Percentiles rank a stretch among this genome's conserved stretches.
These are phyloP conservation scores for Enteromius paludinosus DNA, from an alignment of 2,797 vertebrate species.

Conservation along the genomic window DNA sequence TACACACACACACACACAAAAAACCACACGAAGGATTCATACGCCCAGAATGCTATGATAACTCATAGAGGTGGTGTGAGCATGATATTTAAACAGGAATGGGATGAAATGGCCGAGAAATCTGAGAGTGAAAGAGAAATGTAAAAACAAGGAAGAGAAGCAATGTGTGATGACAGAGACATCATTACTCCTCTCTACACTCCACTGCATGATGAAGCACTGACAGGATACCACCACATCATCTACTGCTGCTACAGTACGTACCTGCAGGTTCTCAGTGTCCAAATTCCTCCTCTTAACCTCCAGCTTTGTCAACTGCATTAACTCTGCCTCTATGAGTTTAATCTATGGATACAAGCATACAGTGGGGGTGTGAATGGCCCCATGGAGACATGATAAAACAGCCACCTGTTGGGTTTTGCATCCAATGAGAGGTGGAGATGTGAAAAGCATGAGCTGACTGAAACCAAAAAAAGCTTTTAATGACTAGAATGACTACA, in stretches of 20 bases:
- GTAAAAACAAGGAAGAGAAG: not conserved
- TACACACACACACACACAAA: slow-evolving; percentile 20
- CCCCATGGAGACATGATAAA: slow-evolving; percentile 48
- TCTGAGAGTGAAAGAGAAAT: not conserved
- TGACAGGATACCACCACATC: slow-evolving; percentile 22
- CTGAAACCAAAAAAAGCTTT: slow-evolving; percentile 24
- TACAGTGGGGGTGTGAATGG: slow-evolving; percentile 65
- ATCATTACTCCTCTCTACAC: slow-evolving; percentile 25
- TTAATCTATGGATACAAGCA: slow-evolving; percentile 93
- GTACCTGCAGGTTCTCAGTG: slow-evolving; percentile 93
- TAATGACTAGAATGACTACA: slow-evolving; percentile 21
- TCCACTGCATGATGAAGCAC: slow-evolving; percentile 24
- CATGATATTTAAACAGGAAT: slow-evolving; percentile 20
- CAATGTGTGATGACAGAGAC: not conserved
- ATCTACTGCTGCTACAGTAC: slow-evolving; percentile 68
- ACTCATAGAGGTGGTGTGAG: not conserved
- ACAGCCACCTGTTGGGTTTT: slow-evolving; percentile 24
- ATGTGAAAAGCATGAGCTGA: slow-evolving; percentile 38
- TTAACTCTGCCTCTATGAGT: slow-evolving; percentile 96
- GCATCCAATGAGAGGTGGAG: slow-evolving; percentile 36
- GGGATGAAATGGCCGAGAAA: slow-evolving; percentile 30
- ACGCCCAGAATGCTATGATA: not conserved
- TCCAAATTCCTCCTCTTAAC: slow-evolving; percentile 95
- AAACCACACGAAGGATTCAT: slow-evolving; percentile 2
- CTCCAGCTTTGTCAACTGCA: slow-evolving; percentile 98